Evolutionary conservation across 2,113 vertebrate genomes (phyloP), one percentile per base, ranked within the genome.

Genomic region (Oreochromis tanganicae): DNA sequence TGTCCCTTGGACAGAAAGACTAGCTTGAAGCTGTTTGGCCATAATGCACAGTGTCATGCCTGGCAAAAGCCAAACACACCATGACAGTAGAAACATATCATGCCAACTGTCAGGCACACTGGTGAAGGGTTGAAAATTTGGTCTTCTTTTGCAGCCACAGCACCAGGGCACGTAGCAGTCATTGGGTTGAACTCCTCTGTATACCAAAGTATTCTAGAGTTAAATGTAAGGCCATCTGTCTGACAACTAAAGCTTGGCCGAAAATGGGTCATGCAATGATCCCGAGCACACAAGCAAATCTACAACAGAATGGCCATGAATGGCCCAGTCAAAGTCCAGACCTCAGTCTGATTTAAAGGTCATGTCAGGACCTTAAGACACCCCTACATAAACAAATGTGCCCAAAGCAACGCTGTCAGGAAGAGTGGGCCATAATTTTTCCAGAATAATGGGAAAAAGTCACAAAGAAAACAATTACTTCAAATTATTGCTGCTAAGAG

Each of bases 81-180:
- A 73, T 73, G 38, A 17, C 41, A 73, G 41, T 16, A 46, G 29
- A 61, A 61, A 34, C 59, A 46, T 24, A 24, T 27, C 21, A 46
- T 17, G 21, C 38, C 66, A 73, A 6, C 68, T 73, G 41, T 46
- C 21, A 73, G 24, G 13, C 41, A 73, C 6, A 3, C 8, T 46
- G 38, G 21, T 46, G 8, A 43, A 4, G 21, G 38, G 21, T 16
- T 73, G 68, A 73, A 46, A 9, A 73, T 27, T 17, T 73, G 68
- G 21, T 43, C 5, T 27, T 6, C 4, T 27, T 46, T 73, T 73
- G 38, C 13, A 46, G 21, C 21, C 41, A 29, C 2, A 73, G 68
- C 13, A 73, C 13, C 36, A 14, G 66, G 0, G 7, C n/a, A 43
- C n/a, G 0, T 24, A 43, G n/a, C 12, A 71, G 38, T 41, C 66